Base-by-base conservation (phyloP, 2,888 invertebrate species). In the Cantharis rustica region DNA sequence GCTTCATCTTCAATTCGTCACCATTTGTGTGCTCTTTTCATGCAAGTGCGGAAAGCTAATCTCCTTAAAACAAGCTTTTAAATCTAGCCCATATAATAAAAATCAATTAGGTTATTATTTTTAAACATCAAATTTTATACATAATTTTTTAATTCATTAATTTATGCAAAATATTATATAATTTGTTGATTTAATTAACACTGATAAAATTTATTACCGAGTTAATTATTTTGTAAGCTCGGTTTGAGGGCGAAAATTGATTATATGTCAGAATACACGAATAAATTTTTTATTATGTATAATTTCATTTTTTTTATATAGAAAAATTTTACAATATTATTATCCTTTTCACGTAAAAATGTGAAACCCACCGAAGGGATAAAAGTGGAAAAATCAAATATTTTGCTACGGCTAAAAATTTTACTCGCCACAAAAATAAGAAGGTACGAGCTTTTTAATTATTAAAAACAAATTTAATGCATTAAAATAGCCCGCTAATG, bases 1-100 rank as follows among this genome's bases (percentile, higher is more conserved):
- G 71, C 79, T 77, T 78, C 74, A 72, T 78, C 72, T 66, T 71
- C 68, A 15, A 69, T 69, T 77, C 79, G 75, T 72, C 79, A 81
- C 70, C 68, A 68, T 27, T 70, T 69, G 72, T 74, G 69, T 77
- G 72, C 72, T 77, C 77, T 75, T 77, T 75, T 68, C 73, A 68
- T 69, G 69, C 73, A 76, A 31, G 26, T 31, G 26, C 16, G 31
- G 69, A 69, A 63, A 74, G 71, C 69, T 63, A 72, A 66, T 68
- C 77, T 74, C 71, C 61, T 71, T 74, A 68, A 63, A 68, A 72
- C 64, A 74, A 68, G 68, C 73, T 70, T 70, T 72, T 47, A 71
- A 71, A 74, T 68, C 68, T 71, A 69, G 71, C 31, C 15, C 27
- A 27, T 70, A 74, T 68, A 23, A 23, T 23, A 71, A 69, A 72